A percentile compares a stretch with the other conserved stretches of the same genome.
Conservation (phyloP, 1,140 invertebrate species). For the Trichonephila clavata region DNA sequence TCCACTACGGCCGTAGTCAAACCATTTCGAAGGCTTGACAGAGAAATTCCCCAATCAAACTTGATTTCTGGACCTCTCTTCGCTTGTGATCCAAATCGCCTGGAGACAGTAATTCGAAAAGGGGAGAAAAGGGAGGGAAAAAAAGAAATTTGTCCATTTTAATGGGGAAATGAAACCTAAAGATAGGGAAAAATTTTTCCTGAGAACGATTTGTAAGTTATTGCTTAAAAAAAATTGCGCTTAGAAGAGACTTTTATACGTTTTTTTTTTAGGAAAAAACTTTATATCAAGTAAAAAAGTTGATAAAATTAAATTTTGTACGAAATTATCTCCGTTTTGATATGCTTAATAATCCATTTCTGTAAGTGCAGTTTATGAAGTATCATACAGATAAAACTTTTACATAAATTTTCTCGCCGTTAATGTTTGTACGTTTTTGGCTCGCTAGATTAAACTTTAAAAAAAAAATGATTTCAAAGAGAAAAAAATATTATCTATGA, state of each 20-base stretch:
- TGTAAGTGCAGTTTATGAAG: background rate
- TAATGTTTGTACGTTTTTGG: no score
- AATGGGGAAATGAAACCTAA: constrained; percentile 35
- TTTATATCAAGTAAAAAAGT: background rate
- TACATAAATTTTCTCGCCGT: background rate
- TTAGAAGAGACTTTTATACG: background rate
- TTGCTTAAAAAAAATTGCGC: background rate
- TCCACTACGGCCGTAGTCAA: background rate
- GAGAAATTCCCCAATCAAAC: constrained; percentile 1
- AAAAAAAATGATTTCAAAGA: no score
- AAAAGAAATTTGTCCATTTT: constrained; percentile 22
- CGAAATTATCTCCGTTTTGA: background rate
- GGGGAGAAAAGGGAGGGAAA: background rate
- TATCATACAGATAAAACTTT: background rate
- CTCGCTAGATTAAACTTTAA: no score
- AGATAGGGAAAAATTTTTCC: background rate
- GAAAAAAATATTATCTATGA: no score
- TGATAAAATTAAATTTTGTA: background rate
- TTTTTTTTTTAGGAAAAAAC: background rate
- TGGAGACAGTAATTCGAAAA: background rate
- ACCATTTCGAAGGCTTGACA: background rate
- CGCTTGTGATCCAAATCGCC: background rate
- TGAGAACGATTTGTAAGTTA: background rate
- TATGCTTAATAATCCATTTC: background rate
- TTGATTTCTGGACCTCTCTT: constrained; percentile 12